These are phyloP conservation scores for Trissolcus brochymenae DNA, from an alignment of 2,888 invertebrate genomes.

Conservation along the genomic window DNA sequence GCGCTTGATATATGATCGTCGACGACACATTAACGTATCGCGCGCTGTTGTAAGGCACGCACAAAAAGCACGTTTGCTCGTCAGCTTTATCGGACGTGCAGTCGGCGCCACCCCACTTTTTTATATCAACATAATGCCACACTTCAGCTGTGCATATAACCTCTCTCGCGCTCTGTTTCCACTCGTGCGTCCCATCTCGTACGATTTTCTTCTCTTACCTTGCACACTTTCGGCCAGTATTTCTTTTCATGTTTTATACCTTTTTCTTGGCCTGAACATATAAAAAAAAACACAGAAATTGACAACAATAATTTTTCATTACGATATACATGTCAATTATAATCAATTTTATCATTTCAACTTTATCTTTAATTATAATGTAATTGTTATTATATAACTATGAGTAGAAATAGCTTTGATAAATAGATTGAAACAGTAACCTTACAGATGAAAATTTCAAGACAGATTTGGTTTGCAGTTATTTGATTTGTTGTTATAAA, in stretches of 20 bases:
- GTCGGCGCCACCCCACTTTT: constrained; percentile 65
- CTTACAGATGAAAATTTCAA: too few relatives aligned
- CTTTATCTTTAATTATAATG: too few relatives aligned
- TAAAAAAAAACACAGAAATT: too few relatives aligned
- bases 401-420: too few relatives aligned
- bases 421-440: too few relatives aligned
- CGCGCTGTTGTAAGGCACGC: constrained; percentile 56
- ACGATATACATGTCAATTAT: too few relatives aligned
- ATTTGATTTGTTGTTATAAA: neutral
- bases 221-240: constrained; percentile 7
- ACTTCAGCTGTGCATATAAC: constrained; percentile 61
- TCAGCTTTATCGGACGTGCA: constrained; percentile 69
- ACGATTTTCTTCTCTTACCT: constrained; percentile 11
- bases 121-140: constrained; percentile 70
- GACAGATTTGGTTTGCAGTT: too few relatives aligned
- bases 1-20: constrained; percentile 55
- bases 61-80: constrained; percentile 69
- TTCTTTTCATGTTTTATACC: too few relatives aligned
- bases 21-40: constrained; percentile 67
- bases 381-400: too few relatives aligned
- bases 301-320: too few relatives aligned
- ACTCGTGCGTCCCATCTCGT: constrained; percentile 12
- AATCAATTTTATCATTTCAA: too few relatives aligned
- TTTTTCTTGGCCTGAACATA: too few relatives aligned
- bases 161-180: constrained; percentile 55